Evolutionary conservation across 2,888 invertebrate genomes (phyloP).

Genomic region (Carpatolechia fugitivella): DNA sequence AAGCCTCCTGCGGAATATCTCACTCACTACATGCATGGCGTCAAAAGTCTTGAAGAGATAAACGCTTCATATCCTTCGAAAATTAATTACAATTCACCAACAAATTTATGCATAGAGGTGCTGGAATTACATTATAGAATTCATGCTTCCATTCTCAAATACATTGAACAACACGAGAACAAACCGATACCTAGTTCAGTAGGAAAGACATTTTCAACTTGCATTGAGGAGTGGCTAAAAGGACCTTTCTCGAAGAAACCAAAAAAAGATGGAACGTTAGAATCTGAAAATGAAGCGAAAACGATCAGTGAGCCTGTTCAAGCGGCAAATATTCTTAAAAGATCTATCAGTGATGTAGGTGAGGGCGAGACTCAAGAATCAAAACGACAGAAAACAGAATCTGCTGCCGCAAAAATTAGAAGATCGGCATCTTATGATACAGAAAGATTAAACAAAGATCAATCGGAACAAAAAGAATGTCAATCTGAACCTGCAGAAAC

Average conservation of each 20-base stretch:
- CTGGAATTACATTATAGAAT: slow-evolving; percentile 91
- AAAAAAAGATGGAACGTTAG: slow-evolving; percentile 47
- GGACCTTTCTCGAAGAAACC: slow-evolving; percentile 62
- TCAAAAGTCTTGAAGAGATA: slow-evolving; percentile 86
- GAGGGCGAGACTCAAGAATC: slow-evolving; percentile 66
- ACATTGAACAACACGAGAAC: slow-evolving; percentile 87
- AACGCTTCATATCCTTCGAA: slow-evolving; percentile 91
- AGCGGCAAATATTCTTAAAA: slow-evolving; percentile 69
- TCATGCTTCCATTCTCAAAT: slow-evolving; percentile 93
- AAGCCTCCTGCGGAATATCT: slow-evolving; percentile 86
- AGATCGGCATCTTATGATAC: slow-evolving; percentile 71
- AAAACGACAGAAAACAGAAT: slow-evolving; percentile 61
- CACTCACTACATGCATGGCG: slow-evolving; percentile 89
- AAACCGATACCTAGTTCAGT: slow-evolving; percentile 81
- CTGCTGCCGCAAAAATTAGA: slow-evolving; percentile 67
- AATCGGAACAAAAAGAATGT: slow-evolving; percentile 2
- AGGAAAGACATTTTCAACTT: slow-evolving; percentile 80
- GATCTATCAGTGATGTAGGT: slow-evolving; percentile 70
- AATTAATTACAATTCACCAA: slow-evolving; percentile 91
- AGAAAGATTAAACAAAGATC: slow-evolving; percentile 49
- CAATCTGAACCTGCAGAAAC: not conserved
- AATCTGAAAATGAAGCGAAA: slow-evolving; percentile 45
- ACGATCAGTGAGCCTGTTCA: slow-evolving; percentile 48
- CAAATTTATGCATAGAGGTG: slow-evolving; percentile 91
- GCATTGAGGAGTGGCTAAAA: slow-evolving; percentile 72